A percentile compares a stretch with the other conserved stretches of the same genome.
These are phyloP conservation scores for Sylvia atricapilla DNA, from an alignment of 2,113 vertebrate species.

Conservation along the genomic window DNA sequence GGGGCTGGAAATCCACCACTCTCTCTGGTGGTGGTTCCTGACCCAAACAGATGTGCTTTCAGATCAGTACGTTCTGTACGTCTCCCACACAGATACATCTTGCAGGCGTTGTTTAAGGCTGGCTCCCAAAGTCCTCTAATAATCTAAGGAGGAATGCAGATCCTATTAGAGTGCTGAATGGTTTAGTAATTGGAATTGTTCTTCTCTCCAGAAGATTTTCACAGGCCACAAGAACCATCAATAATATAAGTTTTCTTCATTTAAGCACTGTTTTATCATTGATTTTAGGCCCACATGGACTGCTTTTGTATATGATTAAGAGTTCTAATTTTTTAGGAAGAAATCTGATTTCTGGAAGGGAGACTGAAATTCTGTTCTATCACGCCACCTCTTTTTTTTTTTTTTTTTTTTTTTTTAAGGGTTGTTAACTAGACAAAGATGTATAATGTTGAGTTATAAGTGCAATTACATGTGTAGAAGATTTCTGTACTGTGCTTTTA, in stretches of 20 bases:
- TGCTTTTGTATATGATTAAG: not conserved
- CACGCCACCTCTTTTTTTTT: not conserved
- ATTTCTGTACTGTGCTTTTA: not conserved
- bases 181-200: not conserved
- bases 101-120: not conserved
- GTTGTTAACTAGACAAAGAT: not conserved
- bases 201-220: not conserved
- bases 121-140: not conserved
- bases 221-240: not conserved
- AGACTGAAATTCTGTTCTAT: not conserved
- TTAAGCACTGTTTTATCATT: not conserved
- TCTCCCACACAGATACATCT: not conserved
- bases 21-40: not conserved
- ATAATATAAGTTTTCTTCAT: not conserved
- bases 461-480: not conserved
- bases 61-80: not conserved
- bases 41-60: not conserved
- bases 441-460: not conserved
- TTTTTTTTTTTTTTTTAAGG: not conserved
- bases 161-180: not conserved
- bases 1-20: not conserved
- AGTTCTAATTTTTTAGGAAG: not conserved
- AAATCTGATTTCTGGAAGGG: not conserved
- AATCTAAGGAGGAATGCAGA: not conserved
- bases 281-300: not conserved